Evolutionary conservation across 2,113 vertebrate species (phyloP), one percentile per base, ranked within the genome.

Genomic region (Calypte anna): DNA sequence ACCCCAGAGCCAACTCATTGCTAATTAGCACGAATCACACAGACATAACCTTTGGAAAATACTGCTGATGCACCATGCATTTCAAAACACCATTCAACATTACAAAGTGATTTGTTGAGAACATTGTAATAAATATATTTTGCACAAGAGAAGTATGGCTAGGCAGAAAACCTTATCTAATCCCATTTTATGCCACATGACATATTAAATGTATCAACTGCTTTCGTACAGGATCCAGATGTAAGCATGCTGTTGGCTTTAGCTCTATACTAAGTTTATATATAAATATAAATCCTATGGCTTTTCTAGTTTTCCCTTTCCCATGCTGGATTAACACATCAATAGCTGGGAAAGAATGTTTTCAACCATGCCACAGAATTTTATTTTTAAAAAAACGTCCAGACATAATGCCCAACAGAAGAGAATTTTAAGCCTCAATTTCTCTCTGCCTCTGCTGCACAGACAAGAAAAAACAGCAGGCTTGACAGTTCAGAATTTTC

Each of bases 151-250:
- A 81, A 63, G 54, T 59, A 82, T 43, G 33, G 58, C 70, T 91
- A 82, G 92, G 80, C 57, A 83, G 75, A 94, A 91, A 92, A 85
- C 85, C 50, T 87, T 94, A 76, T 88, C 90, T 85, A 94, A 96
- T 87, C 91, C 63, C 93, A 68, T 86, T 86, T 81, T 79, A 88
- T 91, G 90, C 51, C 78, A 82, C 63, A 82, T 74, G 48, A 70
- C 59, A 64, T 69, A 80, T 83, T 91, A 87, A 92, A 83, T 80
- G 43, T 91, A 95, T 90, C 72, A 78, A 43, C 86, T 73, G 68
- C 80, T 96, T 54, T 94, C 91, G 59, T 44, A 73, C 57, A 86
- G 38, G 79, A 93, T 92, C 89, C 90, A 92, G 94, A 94, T 94
- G 84, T 77, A 93, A 93, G 90, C 46, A 62, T 61, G 44, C 62